Percentiles rank a stretch among this genome's conserved stretches.
phyloP scores from a whole-genome alignment of 2,797 vertebrate species.

The Delichon dasypus region DNA sequence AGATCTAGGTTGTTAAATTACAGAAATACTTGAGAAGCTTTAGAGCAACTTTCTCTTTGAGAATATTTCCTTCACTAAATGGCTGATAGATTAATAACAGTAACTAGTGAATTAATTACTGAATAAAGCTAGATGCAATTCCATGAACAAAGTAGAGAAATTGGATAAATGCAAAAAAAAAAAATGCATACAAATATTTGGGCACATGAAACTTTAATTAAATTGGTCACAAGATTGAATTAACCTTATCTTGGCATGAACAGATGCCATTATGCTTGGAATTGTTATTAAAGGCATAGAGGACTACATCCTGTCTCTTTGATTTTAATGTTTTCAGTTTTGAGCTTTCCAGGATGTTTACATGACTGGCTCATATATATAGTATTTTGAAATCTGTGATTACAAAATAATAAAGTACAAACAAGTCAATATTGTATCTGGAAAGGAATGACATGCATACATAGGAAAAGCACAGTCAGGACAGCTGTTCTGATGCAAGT shows the following conservation, averaged over 20 bases:
- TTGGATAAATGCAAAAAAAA: background rate
- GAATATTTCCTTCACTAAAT: background rate
- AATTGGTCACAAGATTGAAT: background rate
- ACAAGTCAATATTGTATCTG: background rate
- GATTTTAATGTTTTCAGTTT: background rate
- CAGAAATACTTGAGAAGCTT: background rate
- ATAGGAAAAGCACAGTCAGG: background rate
- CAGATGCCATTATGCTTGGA: background rate
- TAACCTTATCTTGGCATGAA: background rate
- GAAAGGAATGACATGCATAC: background rate
- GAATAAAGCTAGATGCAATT: background rate
- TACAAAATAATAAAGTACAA: slow-evolving; percentile 15
- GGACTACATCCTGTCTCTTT: background rate
- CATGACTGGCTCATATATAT: background rate
- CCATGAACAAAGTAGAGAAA: background rate
- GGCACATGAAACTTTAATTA: background rate
- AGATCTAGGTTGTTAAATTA: background rate
- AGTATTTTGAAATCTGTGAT: background rate
- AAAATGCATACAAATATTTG: background rate
- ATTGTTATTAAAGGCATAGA: background rate
- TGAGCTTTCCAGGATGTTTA: background rate
- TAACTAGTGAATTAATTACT: background rate
- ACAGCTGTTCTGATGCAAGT: background rate
- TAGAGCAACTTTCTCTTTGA: background rate
- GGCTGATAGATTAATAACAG: background rate